Evolutionary conservation across 2,113 vertebrate genomes (phyloP).

Genomic region (Sigmodon hispidus): DNA sequence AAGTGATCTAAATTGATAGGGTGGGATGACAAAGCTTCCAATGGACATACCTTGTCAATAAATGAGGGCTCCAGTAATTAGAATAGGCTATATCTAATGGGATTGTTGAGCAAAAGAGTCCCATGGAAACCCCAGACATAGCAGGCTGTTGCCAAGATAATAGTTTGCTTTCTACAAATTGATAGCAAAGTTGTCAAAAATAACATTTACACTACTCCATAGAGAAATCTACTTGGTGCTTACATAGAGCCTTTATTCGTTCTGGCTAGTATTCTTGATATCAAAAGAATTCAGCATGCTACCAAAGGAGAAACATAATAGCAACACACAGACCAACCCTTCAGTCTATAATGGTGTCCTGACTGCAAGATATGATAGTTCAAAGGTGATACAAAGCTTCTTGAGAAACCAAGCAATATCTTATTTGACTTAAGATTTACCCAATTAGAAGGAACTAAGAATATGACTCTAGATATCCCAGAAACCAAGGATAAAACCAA

Average conservation of each 20-base stretch:
- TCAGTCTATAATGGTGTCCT: not conserved
- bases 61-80: no score
- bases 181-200: no score
- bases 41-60: no score
- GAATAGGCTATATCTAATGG: no score
- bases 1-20: no score
- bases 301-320: not conserved
- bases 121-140: not conserved
- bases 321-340: not conserved
- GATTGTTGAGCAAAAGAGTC: not conserved
- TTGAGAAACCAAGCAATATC: not conserved
- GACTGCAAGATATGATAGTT: not conserved
- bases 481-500: not conserved
- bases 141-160: not conserved
- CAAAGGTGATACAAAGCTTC: not conserved
- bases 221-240: no score
- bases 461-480: not conserved
- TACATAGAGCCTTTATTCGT: no score
- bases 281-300: no score
- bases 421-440: not conserved
- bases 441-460: not conserved
- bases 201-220: no score
- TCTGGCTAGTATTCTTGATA: no score
- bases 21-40: no score
- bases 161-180: not conserved